phyloP scores from a whole-genome alignment of 2,888 invertebrate species.

The Azorinus chamasolen region DNA sequence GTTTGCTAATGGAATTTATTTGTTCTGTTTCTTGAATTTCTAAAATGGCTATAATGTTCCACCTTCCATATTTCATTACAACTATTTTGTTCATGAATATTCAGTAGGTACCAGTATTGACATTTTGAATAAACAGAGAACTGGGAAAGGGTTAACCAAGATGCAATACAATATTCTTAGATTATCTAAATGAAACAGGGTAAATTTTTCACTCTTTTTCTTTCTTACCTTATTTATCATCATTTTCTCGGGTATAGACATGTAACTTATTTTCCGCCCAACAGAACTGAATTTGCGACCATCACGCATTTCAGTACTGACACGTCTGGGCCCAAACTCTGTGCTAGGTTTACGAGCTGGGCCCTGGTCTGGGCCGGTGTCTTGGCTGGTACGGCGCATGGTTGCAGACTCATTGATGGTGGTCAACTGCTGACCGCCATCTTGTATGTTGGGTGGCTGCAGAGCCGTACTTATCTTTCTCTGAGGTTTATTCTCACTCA shows the following conservation, averaged over 20 bases:
- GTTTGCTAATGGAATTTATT: too few species aligned
- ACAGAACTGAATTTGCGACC: conserved; percentile 49
- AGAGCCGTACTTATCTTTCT: conserved; percentile 59
- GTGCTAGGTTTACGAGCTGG: conserved; percentile 44
- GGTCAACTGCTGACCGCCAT: conserved; percentile 41
- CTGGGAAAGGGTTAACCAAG: too few species aligned
- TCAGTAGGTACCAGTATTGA: too few species aligned
- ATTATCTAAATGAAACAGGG: too few species aligned
- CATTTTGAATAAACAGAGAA: too few species aligned
- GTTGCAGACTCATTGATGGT: conserved; percentile 51
- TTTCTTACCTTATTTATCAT: conserved; percentile 53
- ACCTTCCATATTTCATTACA: too few species aligned
- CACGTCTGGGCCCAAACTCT: conserved; percentile 29
- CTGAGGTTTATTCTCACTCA: conserved; percentile 55
- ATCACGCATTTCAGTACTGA: conserved; percentile 31
- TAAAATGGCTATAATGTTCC: too few species aligned
- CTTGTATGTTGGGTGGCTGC: conserved; percentile 51
- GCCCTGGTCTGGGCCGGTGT: conserved; percentile 33
- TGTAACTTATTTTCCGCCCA: conserved; percentile 58
- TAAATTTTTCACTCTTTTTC: too few species aligned
- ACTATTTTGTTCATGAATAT: too few species aligned
- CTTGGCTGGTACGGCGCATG: conserved; percentile 46
- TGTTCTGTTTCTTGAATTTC: too few species aligned
- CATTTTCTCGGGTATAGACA: conserved; percentile 47
- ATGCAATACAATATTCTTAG: too few species aligned